Conservation (phyloP, 2,888 invertebrate genomes). For the Drosophila fulvimacula region DNA sequence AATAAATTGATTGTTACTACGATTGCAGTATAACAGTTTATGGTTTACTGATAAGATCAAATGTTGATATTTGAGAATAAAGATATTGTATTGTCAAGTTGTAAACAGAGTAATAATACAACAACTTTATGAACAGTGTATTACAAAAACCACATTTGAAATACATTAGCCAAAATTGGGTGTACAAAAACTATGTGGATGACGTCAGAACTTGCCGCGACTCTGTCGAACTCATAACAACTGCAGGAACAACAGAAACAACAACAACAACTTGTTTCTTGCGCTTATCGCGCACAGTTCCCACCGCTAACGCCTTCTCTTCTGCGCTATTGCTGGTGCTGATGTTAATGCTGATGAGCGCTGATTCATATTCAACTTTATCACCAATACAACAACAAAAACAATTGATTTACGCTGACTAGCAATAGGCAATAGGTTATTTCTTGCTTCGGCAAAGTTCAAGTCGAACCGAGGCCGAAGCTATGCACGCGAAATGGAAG, state of each 20-base stretch:
- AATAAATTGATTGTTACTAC: too few species aligned
- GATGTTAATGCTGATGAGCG: constrained; percentile 27
- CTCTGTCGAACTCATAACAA: constrained; percentile 23
- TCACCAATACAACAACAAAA: constrained; percentile 22
- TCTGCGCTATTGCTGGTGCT: constrained; percentile 10
- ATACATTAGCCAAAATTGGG: constrained; percentile 63
- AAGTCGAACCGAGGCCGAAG: constrained; percentile 54
- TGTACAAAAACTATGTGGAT: constrained; percentile 32
- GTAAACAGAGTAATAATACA: background rate
- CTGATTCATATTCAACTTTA: constrained; percentile 59
- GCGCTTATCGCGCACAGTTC: constrained; percentile 45
- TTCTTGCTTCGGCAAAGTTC: constrained; percentile 50
- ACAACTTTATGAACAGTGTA: background rate
- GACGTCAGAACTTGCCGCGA: constrained; percentile 44
- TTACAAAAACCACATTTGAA: constrained; percentile 26
- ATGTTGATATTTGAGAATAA: background rate
- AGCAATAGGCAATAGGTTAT: constrained; percentile 54
- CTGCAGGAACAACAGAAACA: background rate
- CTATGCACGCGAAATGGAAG: constrained; percentile 50
- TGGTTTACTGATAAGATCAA: background rate
- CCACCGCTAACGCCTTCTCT: constrained; percentile 1
- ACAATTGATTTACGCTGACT: constrained; percentile 53
- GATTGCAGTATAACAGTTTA: background rate
- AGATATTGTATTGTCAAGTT: background rate
- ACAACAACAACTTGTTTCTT: constrained; percentile 37